Evolutionary conservation across 2,797 vertebrate genomes (phyloP).

Genomic region (Eulemur albifrons): DNA sequence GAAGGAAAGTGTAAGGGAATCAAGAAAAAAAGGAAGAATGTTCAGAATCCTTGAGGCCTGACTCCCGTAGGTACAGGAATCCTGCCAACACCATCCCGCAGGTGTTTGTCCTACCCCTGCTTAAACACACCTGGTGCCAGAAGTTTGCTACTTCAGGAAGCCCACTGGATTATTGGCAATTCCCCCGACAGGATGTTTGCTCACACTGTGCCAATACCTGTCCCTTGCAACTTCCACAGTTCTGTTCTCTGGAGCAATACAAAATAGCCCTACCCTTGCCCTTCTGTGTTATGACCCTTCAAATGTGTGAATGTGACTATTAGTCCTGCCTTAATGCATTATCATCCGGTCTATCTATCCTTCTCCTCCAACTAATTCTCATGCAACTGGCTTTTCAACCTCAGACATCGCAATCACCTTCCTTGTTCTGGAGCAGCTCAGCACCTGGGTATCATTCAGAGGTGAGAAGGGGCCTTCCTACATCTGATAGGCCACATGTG

Average conservation of each 20-base stretch:
- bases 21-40: neutral
- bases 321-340: neutral
- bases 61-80: neutral
- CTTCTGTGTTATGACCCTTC: neutral
- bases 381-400: neutral
- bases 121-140: neutral
- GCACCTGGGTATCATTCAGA: neutral
- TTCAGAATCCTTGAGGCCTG: neutral
- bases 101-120: neutral
- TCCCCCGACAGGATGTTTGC: neutral
- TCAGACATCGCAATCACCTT: neutral
- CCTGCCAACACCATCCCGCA: neutral
- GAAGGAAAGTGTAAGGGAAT: neutral
- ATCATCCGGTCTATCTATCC: neutral
- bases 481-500: neutral
- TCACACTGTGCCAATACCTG: neutral
- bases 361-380: neutral
- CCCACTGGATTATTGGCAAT: neutral
- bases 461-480: neutral
- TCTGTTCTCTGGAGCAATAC: neutral
- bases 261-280: neutral
- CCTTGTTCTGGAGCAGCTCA: neutral
- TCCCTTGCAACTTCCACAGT: neutral
- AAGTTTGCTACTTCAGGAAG: neutral
- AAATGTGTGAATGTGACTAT: too few species aligned